Percentiles rank a stretch among this genome's conserved stretches.
phyloP scores from a whole-genome alignment of 2,113 vertebrate genomes.

The Ageneiosus marmoratus region DNA sequence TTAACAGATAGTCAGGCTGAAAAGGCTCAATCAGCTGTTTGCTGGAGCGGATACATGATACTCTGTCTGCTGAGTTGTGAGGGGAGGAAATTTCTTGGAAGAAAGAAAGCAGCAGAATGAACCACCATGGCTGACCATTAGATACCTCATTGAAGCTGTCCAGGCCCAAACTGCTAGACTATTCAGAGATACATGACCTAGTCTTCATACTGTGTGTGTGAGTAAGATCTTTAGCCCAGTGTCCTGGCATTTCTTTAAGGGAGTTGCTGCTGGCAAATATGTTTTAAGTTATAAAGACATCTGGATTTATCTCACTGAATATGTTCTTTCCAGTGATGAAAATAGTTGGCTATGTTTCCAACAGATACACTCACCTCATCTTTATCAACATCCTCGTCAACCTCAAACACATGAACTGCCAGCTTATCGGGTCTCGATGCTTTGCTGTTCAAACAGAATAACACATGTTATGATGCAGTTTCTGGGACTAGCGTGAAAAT shows the following conservation, averaged over 20 bases:
- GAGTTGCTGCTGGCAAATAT: neutral
- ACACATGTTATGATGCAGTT: neutral
- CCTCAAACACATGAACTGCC: slow-evolving; percentile 93
- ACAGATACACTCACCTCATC: slow-evolving; percentile 83
- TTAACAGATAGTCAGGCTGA: neutral
- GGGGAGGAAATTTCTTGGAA: slow-evolving; percentile 33
- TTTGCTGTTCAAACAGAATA: slow-evolving; percentile 77
- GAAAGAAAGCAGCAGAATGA: neutral
- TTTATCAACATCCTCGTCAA: slow-evolving; percentile 98
- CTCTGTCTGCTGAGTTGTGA: slow-evolving; percentile 1
- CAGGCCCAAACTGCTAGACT: neutral
- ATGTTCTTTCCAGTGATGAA: neutral
- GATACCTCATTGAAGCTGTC: slow-evolving; percentile 6
- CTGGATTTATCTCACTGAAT: neutral
- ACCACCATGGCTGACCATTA: neutral
- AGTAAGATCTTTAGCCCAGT: slow-evolving; percentile 5
- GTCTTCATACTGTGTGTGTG: neutral
- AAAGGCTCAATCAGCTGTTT: slow-evolving; percentile 1
- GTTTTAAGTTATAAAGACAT: slow-evolving; percentile 2
- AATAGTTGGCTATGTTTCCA: neutral
- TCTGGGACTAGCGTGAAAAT: neutral
- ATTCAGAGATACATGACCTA: neutral
- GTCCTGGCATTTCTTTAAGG: slow-evolving; percentile 3
- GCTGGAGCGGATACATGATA: slow-evolving; percentile 30
- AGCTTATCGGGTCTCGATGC: slow-evolving; percentile 87